A percentile compares a stretch with the other conserved stretches of the same genome.
Conservation (phyloP, 2,797 vertebrate species). For the Cirrhinus mrigala region DNA sequence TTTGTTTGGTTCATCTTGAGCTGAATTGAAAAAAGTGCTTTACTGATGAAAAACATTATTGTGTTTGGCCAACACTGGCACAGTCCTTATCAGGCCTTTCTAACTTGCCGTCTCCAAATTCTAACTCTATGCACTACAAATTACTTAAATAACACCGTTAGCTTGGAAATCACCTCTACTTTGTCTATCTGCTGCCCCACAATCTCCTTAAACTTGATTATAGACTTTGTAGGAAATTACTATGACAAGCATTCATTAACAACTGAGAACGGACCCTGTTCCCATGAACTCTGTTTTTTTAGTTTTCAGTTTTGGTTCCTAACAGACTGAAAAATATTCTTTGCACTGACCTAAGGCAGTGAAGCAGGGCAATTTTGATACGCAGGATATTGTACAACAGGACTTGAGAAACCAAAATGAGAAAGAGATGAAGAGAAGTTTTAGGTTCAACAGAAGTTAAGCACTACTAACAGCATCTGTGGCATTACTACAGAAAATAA, state of each 20-base stretch:
- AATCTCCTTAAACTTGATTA: constrained; percentile 13
- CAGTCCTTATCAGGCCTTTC: background rate
- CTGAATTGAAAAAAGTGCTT: background rate
- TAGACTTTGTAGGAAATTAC: constrained; percentile 2
- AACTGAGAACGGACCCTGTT: constrained; percentile 8
- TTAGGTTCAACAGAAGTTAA: background rate
- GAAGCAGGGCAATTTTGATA: background rate
- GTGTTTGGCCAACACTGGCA: background rate
- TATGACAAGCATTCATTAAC: constrained; percentile 12
- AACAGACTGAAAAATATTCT: background rate
- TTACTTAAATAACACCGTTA: constrained; percentile 1
- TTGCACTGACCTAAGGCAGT: background rate
- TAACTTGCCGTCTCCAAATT: background rate
- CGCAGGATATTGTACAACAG: background rate
- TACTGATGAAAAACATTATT: background rate
- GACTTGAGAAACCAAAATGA: background rate
- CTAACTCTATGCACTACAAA: background rate
- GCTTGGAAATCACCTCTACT: background rate
- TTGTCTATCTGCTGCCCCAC: background rate
- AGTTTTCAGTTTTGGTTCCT: background rate
- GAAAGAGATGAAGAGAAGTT: background rate
- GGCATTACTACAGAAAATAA: background rate
- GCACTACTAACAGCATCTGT: background rate
- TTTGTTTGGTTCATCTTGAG: background rate
- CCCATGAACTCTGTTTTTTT: background rate